A percentile compares a stretch with the other conserved stretches of the same genome.
phyloP scores from a whole-genome alignment of 2,113 vertebrate genomes.

The Pipa parva region DNA sequence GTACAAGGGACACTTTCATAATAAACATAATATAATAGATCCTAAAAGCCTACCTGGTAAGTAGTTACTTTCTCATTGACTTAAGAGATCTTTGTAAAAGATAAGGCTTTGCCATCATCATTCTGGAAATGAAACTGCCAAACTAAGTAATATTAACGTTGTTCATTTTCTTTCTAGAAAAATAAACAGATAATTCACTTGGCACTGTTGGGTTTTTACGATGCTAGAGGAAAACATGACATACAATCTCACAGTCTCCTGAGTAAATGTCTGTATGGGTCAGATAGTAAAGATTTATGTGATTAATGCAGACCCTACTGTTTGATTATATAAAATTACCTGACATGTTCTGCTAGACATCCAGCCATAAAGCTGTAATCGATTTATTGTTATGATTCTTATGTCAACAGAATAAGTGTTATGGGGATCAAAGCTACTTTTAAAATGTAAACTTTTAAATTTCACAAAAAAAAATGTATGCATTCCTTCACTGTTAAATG shows the following conservation, averaged over 20 bases:
- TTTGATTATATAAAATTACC: constrained; percentile 49
- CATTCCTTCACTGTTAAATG: no score
- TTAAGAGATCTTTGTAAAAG: constrained; percentile 38
- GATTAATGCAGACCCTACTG: constrained; percentile 38
- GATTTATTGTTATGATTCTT: constrained; percentile 20
- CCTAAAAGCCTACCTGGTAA: no score
- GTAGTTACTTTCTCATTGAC: not conserved
- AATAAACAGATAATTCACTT: constrained; percentile 51
- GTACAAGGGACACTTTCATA: no score
- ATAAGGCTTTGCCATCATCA: constrained; percentile 34
- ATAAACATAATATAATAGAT: no score
- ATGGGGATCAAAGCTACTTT: no score
- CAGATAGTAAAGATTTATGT: constrained; percentile 60
- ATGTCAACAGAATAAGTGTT: constrained; percentile 1
- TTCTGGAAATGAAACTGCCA: constrained; percentile 45
- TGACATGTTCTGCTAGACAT: constrained; percentile 44
- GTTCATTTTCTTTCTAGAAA: constrained; percentile 44
- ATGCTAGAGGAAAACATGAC: constrained; percentile 30
- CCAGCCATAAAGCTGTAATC: constrained; percentile 41
- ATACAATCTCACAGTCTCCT: constrained; percentile 42
- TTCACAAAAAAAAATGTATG: no score
- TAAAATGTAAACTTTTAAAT: no score
- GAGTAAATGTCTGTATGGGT: constrained; percentile 47
- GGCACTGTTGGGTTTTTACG: constrained; percentile 32
- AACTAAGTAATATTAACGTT: constrained; percentile 44